phyloP scores from a whole-genome alignment of 2,888 invertebrate genomes.

The Platycheirus rosarum region DNA sequence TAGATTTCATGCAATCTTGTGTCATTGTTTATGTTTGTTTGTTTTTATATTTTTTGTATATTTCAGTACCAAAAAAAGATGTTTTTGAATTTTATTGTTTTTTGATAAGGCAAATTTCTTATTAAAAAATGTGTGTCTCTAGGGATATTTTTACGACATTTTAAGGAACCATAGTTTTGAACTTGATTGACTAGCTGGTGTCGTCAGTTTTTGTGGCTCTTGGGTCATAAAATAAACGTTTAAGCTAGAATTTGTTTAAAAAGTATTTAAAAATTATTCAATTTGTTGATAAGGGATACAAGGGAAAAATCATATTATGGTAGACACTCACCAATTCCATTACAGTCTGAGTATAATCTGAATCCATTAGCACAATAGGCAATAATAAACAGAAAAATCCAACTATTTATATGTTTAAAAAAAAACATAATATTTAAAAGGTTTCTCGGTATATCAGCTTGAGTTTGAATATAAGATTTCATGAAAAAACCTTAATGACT shows the following conservation, averaged over 20 bases:
- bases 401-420: too few relatives aligned
- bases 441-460: too few relatives aligned
- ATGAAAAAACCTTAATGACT: too few relatives aligned
- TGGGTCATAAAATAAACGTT: slow-evolving; percentile 58
- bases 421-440: too few relatives aligned
- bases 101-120: slow-evolving; percentile 66
- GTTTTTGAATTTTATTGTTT: slow-evolving; percentile 58
- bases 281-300: slow-evolving; percentile 26
- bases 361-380: not conserved
- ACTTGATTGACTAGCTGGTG: slow-evolving; percentile 63
- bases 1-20: slow-evolving; percentile 28
- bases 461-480: too few relatives aligned
- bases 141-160: slow-evolving; percentile 64
- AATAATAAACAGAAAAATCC: too few relatives aligned
- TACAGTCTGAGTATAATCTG: not conserved
- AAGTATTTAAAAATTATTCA: slow-evolving; percentile 2
- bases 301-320: too few relatives aligned
- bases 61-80: slow-evolving; percentile 52
- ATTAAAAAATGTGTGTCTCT: slow-evolving; percentile 40
- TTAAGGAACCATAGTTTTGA: slow-evolving; percentile 47
- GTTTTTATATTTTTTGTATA: slow-evolving; percentile 55
- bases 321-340: not conserved
- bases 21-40: slow-evolving; percentile 63
- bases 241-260: slow-evolving; percentile 37
- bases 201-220: slow-evolving; percentile 6